These are phyloP conservation scores for Ommatoiulus sabulosus DNA, from an alignment of 2,888 invertebrate species.

Conservation along the genomic window DNA sequence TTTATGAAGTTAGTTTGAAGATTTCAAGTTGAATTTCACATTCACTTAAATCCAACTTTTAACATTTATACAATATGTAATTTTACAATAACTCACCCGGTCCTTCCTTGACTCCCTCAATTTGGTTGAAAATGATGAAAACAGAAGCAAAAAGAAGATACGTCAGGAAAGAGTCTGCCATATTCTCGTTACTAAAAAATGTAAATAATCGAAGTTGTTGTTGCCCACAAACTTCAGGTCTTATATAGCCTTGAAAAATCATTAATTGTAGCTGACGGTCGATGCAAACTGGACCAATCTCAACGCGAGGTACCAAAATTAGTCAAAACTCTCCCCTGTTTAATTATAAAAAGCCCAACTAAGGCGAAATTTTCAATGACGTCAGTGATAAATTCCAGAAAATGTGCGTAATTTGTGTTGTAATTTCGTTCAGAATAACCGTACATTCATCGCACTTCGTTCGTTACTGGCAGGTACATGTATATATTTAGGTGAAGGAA, in stretches of 20 bases:
- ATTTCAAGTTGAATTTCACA: too few species aligned
- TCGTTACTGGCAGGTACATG: too few species aligned
- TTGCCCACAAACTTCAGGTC: background rate
- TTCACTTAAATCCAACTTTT: too few species aligned
- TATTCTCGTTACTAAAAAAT: background rate
- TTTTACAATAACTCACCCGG: background rate
- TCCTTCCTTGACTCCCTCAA: background rate
- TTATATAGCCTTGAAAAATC: background rate
- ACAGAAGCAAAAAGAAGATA: background rate
- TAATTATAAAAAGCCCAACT: background rate
- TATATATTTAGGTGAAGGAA: background rate
- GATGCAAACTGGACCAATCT: background rate
- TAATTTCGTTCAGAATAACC: background rate
- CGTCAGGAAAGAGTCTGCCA: background rate
- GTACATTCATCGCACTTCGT: too few species aligned
- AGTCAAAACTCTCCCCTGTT: background rate
- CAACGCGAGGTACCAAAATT: background rate
- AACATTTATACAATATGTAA: too few species aligned
- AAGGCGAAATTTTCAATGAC: background rate
- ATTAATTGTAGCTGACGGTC: background rate
- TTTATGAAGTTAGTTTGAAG: too few species aligned
- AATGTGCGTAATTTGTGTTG: background rate
- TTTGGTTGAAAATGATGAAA: background rate
- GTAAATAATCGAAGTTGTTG: background rate
- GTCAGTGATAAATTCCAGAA: conserved; percentile 20